phyloP scores from a whole-genome alignment of 1,140 invertebrate genomes.

The Ips typographus region DNA sequence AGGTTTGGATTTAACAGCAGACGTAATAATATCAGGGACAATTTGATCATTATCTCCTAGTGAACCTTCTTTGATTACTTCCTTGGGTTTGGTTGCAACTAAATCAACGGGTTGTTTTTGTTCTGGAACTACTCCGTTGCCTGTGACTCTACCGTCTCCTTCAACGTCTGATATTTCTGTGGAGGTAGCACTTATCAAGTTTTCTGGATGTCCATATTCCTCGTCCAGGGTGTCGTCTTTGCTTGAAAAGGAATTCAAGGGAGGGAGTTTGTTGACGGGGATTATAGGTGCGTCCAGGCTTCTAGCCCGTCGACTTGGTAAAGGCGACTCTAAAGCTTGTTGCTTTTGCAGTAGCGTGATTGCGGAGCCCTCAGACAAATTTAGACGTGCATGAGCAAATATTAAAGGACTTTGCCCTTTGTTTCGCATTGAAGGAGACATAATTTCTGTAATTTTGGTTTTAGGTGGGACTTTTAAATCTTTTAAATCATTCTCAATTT shows the following conservation, averaged over 20 bases:
- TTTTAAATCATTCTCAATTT: conserved; percentile 50
- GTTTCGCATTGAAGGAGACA: conserved; percentile 61
- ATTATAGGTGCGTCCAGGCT: conserved; percentile 82
- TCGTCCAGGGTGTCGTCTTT: conserved; percentile 82
- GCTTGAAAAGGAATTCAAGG: conserved; percentile 82
- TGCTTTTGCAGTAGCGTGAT: conserved; percentile 70
- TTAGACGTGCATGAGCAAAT: conserved; percentile 74
- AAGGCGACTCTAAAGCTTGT: conserved; percentile 71
- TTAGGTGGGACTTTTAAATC: conserved; percentile 49
- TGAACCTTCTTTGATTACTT: conserved; percentile 17
- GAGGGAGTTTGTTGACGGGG: conserved; percentile 72
- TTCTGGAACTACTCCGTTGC: conserved; percentile 31
- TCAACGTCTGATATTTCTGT: conserved; percentile 52
- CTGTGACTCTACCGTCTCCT: conserved; percentile 33
- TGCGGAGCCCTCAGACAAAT: conserved; percentile 78
- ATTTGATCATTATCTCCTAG: conserved; percentile 57
- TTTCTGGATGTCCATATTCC: conserved; percentile 54
- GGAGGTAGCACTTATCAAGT: conserved; percentile 48
- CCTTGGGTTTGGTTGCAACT: conserved; percentile 12
- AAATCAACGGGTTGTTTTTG: not conserved
- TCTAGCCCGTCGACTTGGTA: conserved; percentile 72
- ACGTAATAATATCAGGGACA: conserved; percentile 56
- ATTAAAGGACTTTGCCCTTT: conserved; percentile 74
- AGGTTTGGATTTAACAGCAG: conserved; percentile 37
- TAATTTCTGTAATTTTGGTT: conserved; percentile 50